A percentile compares a stretch with the other conserved stretches of the same genome.
Evolutionary conservation across 2,113 vertebrate genomes (phyloP).

Genomic region (Pyrgilauda ruficollis): DNA sequence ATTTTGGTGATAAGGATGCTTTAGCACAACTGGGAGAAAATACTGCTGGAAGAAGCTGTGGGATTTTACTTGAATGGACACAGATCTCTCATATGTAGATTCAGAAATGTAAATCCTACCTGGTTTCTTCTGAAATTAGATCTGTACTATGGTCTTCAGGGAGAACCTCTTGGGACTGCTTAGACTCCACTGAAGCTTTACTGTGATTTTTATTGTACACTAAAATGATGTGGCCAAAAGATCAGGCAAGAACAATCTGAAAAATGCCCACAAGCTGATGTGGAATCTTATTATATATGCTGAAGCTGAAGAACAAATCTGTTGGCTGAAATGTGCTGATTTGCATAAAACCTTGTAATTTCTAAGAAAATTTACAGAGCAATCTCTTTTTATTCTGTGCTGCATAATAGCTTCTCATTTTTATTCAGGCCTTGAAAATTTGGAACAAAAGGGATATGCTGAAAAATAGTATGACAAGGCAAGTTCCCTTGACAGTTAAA

Average conservation of each 20-base stretch:
- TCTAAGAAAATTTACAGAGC: conserved; percentile 7
- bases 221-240: neutral
- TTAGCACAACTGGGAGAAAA: neutral
- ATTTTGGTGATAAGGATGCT: neutral
- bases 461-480: conserved; percentile 9
- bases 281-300: neutral
- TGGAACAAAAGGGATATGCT: conserved; percentile 22
- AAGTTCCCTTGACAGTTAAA: neutral
- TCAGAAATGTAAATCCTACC: neutral
- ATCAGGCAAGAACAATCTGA: neutral
- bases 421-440: conserved; percentile 45
- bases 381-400: conserved; percentile 49
- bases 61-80: neutral
- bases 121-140: neutral
- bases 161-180: neutral
- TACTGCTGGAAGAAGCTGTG: neutral
- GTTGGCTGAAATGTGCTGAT: conserved; percentile 22
- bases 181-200: neutral
- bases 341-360: conserved; percentile 19
- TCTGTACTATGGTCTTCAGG: neutral
- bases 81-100: neutral
- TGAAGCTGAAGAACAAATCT: conserved; percentile 9
- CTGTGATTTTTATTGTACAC: neutral
- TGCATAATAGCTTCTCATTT: conserved; percentile 40
- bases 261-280: neutral